Evolutionary conservation across 2,113 vertebrate genomes (phyloP), one percentile per base, ranked within the genome.

Genomic region (Pyrgilauda ruficollis): DNA sequence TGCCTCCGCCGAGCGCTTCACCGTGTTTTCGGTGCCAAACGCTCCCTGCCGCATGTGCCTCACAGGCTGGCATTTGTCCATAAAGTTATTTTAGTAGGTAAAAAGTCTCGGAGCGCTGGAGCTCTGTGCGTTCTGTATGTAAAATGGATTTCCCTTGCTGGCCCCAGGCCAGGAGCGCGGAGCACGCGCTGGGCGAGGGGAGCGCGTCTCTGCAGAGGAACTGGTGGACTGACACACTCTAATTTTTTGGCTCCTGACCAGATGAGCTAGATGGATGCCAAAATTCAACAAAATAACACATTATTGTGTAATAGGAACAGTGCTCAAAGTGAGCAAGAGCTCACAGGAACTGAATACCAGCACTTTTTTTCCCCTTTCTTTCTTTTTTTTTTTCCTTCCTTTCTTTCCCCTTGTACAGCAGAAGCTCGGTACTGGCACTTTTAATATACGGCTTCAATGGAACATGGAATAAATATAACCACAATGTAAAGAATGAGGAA

Each of bases 61-160:
- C 74, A 94, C 97, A 92, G 97, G 97, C 98, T 98, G 98, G 98
- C 98, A 82, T 96, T 95, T 95, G 97, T 98, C 97, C 98, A 98
- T 94, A 92, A 97, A 97, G 98, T 98, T 98, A 98, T 98, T 98
- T 98, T 98, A 97, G 98, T 97, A 98, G 98, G 98, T 98, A 98
- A 97, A 98, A 97, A 97, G 97, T 98, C 98, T 98, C 96, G 5
- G 97, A 97, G 97, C 97, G 89, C 98, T 97, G 88, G 97, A 97
- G 97, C 98, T 96, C 97, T 96, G 98, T 88, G 97, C 98, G 98
- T 98, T 99, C 98, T 99, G 98, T 98, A 98, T 98, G 98, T 98
- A 98, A 98, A 98, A 98, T 99, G 98, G 98, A 98, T 98, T 99
- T 99, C 98, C 98, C 98, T 98, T 97, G 97, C 96, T 99, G 98